These are phyloP conservation scores for Cylindroiulus punctatus DNA, from an alignment of 2,888 invertebrate species.

Conservation along the genomic window DNA sequence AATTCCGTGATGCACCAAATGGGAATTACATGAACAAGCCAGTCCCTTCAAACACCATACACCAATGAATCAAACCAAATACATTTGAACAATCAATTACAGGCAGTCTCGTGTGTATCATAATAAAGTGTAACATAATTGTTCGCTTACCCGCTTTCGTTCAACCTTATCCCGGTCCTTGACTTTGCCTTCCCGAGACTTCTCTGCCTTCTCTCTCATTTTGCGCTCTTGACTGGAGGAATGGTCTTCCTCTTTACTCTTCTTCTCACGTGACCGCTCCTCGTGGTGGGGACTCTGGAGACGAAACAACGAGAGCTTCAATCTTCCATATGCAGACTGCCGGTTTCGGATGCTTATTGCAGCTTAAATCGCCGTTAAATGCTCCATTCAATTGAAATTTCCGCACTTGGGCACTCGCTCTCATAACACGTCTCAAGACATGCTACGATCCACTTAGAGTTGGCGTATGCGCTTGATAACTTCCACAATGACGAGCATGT, in stretches of 20 bases:
- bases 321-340: slow-evolving; percentile 19
- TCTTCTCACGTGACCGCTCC: slow-evolving; percentile 82
- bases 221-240: slow-evolving; percentile 53
- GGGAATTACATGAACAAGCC: no score
- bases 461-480: neutral
- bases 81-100: no score
- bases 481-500: neutral
- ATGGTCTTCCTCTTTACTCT: slow-evolving; percentile 75
- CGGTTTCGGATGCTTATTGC: neutral
- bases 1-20: no score
- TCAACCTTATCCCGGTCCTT: slow-evolving; percentile 55
- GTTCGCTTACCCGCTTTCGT: slow-evolving; percentile 51
- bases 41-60: no score
- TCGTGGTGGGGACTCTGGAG: slow-evolving; percentile 61
- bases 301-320: slow-evolving; percentile 54
- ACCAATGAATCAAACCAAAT: no score
- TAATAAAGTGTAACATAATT: neutral
- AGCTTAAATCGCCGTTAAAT: slow-evolving; percentile 30
- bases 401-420: slow-evolving; percentile 15
- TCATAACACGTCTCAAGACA: neutral
- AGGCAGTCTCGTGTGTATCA: neutral
- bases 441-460: neutral
- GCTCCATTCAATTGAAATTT: slow-evolving; percentile 10
- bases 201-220: slow-evolving; percentile 46
- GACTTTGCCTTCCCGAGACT: slow-evolving; percentile 52